phyloP scores from a whole-genome alignment of 2,797 vertebrate genomes.

The Sylvilagus floridanus region DNA sequence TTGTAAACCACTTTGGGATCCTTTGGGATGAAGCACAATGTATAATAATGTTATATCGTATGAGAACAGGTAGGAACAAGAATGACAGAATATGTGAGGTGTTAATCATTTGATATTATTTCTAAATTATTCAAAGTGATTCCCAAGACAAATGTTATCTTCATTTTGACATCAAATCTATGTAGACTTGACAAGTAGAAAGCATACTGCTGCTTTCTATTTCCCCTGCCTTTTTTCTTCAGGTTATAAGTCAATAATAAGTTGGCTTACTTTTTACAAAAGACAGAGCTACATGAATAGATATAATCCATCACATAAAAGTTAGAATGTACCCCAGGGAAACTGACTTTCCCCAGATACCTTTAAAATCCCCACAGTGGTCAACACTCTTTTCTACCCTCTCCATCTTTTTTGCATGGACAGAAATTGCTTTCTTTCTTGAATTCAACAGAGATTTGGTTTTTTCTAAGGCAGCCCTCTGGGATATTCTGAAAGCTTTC shows the following conservation, averaged over 20 bases:
- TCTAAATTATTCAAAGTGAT: constrained; percentile 78
- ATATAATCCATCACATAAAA: constrained; percentile 65
- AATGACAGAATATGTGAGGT: constrained; percentile 66
- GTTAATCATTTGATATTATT: constrained; percentile 80
- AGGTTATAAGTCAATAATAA: constrained; percentile 66
- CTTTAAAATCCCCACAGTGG: constrained; percentile 62
- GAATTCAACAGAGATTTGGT: constrained; percentile 69
- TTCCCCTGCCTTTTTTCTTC: constrained; percentile 59
- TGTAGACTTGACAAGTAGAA: constrained; percentile 67
- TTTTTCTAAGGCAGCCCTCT: constrained; percentile 67
- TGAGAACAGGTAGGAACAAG: constrained; percentile 54
- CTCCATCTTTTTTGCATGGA: neutral
- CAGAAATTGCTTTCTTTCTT: constrained; percentile 72
- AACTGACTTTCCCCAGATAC: constrained; percentile 58
- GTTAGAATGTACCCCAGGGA: constrained; percentile 55
- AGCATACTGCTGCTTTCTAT: constrained; percentile 46
- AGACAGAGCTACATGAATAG: constrained; percentile 55
- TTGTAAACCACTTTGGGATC: constrained; percentile 68
- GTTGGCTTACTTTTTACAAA: constrained; percentile 67
- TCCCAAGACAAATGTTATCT: constrained; percentile 74
- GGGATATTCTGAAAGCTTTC: constrained; percentile 74
- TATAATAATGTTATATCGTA: constrained; percentile 68
- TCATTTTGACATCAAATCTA: constrained; percentile 73
- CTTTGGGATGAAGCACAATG: constrained; percentile 45
- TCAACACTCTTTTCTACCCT: constrained; percentile 46